Base-by-base conservation (phyloP, 2,797 vertebrate species). In the Cichlasoma orientale region DNA sequence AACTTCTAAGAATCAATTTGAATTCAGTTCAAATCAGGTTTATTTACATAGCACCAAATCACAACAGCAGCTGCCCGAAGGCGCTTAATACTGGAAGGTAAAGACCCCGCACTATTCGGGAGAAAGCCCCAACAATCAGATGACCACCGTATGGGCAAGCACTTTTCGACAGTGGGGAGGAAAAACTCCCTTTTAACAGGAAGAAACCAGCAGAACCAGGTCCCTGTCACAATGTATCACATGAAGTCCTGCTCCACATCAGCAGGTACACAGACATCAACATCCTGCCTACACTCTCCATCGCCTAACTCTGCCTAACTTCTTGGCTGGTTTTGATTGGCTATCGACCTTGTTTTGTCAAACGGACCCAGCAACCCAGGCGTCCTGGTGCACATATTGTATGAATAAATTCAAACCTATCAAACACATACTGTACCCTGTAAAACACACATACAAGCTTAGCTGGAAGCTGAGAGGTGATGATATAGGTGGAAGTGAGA, bases 401-500 rank as follows among this genome's bases (percentile, higher is more conserved):
- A 68, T 70, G 63, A 27, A 74, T 54, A 76, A 68, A 29, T 52
- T 72, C 70, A 79, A 66, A 55, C 44, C 29, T 7, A n/a, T 58
- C 53, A 77, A n/a, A 70, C 21, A 70, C 16, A 63, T 80, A 68
- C 61, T 50, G 16, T 50, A 83, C 85, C 82, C 80, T 79, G 56
- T 82, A 82, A 84, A 89, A 75, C 86, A 88, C 86, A 83, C 72
- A 82, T 59, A 83, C 55, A 85, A 70, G 68, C 76, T 75, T 80
- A 78, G 88, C 76, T 57, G 81, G 90, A 85, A 82, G 80, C 91
- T 75, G 66, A 84, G 84, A 91, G 85, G 86, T 87, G 89, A 89
- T 77, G 80, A 88, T 91, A 90, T 79, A 86, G 83, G 84, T 88
- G 86, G 72, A 89, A 92, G 63, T 38, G 81, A 83, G 82, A 92